A percentile compares a stretch with the other conserved stretches of the same genome.
Evolutionary conservation across 2,888 invertebrate species (phyloP).

Genomic region (Carterocephalus palaemon): DNA sequence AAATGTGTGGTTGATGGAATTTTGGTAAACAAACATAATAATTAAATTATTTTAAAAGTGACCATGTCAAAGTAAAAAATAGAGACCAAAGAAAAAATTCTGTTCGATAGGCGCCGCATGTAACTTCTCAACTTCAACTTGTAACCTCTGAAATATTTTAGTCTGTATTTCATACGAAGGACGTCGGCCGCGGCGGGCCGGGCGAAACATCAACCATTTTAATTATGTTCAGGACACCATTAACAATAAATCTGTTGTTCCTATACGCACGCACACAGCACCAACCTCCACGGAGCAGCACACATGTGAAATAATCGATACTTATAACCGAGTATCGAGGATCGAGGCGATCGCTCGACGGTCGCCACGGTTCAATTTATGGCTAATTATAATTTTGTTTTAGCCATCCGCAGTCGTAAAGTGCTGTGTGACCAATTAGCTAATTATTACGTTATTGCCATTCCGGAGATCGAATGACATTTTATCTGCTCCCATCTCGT

Average conservation of each 20-base stretch:
- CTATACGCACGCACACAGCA: constrained; percentile 41
- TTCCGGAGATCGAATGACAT: constrained; percentile 22
- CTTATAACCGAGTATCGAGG: constrained; percentile 51
- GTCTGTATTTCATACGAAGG: constrained; percentile 48
- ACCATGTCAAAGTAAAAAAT: constrained; percentile 1
- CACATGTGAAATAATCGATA: constrained; percentile 43
- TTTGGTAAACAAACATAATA: no score
- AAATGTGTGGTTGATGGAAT: no score
- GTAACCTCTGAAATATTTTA: constrained; percentile 34
- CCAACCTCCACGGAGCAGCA: constrained; percentile 27
- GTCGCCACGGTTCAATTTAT: constrained; percentile 64
- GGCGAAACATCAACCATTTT: constrained; percentile 77
- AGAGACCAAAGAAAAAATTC: no score
- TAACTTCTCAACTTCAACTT: no score
- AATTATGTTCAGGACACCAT: constrained; percentile 78
- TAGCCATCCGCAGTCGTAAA: constrained; percentile 60
- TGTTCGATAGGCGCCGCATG: no score
- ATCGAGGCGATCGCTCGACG: constrained; percentile 48
- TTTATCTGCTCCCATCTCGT: constrained; percentile 16
- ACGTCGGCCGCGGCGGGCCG: constrained; percentile 59
- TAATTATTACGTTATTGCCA: constrained; percentile 52
- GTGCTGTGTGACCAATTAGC: constrained; percentile 67
- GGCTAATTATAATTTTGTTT: constrained; percentile 71
- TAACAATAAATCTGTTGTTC: constrained; percentile 77
- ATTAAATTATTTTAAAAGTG: constrained; percentile 13